Base-by-base conservation (phyloP, 2,888 invertebrate species). In the Furcula furcula region DNA sequence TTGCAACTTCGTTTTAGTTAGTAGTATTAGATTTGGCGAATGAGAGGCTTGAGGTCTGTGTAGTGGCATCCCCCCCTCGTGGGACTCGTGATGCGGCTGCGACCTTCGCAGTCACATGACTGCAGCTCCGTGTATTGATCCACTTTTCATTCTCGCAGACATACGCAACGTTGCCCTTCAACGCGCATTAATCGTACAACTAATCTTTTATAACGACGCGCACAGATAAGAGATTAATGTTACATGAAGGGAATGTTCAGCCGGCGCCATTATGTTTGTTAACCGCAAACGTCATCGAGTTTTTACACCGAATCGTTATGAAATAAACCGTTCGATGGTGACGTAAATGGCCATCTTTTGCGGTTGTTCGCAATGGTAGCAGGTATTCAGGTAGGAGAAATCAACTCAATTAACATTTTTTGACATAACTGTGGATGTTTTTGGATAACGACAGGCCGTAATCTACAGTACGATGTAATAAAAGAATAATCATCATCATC, bases 71-170 rank as follows among this genome's bases (percentile, higher is more conserved):
- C 52, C 50, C 46, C 14, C 43, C n/a, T n/a, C n/a, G n/a, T n/a
- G 37, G 27, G 16, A 14, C 23, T 20, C 50, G 34, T 27, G 33
- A 36, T 40, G 49, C 36, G 40, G 37, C 45, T 20, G 18, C 57
- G 71, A 53, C 78, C 78, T 77, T 76, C 74, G 41, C 42, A 73
- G 70, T 78, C 79, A 78, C 71, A 74, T 77, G 78, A 81, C 74
- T 76, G 55, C 49, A 69, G 73, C 65, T 68, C 70, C 62, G 56
- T 55, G 43, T 44, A 60, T 58, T 72, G 72, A 72, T 77, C 75
- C 64, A 78, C 70, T 71, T 79, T 73, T 70, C 68, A 59, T 55
- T 49, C 55, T 41, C 58, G 46, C 53, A 33, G 46, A 16, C 41
- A 31, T 50, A 43, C 52, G 55, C 57, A 55, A 58, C 37, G 44